Evolutionary conservation across 1,140 invertebrate genomes (phyloP).

Genomic region (Diplogasteroides magnus): DNA sequence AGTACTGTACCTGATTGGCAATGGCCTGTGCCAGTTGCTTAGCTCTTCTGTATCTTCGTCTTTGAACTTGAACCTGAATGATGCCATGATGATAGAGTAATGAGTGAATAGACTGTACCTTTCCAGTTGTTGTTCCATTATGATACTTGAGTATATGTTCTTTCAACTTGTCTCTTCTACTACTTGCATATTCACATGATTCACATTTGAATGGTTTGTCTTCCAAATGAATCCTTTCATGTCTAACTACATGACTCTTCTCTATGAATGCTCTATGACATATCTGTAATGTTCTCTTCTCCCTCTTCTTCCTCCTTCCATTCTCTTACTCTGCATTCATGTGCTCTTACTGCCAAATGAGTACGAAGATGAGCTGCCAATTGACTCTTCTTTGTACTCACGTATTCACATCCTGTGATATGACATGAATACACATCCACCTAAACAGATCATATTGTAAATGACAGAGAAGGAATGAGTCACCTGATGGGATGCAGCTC

Average conservation of each 20-base stretch:
- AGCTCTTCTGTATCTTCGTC: conserved; percentile 26
- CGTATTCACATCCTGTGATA: conserved; percentile 63
- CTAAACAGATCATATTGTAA: not conserved
- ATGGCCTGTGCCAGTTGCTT: conserved; percentile 23
- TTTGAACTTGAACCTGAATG: not conserved
- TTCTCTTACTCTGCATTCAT: conserved; percentile 59
- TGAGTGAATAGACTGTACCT: too few species aligned
- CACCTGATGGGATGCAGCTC: conserved; percentile 63
- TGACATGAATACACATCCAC: conserved; percentile 6
- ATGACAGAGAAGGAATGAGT: conserved; percentile 62
- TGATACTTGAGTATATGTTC: conserved; percentile 66
- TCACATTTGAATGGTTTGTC: conserved; percentile 57
- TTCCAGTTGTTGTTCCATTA: conserved; percentile 23
- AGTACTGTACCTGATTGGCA: conserved; percentile 2
- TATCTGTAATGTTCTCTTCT: conserved; percentile 35
- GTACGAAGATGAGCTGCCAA: conserved; percentile 65
- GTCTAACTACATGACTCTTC: conserved; percentile 66
- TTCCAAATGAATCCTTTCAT: conserved; percentile 65
- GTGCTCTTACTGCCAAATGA: conserved; percentile 65
- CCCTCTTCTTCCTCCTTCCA: not conserved
- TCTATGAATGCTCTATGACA: conserved; percentile 68
- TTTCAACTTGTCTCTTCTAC: conserved; percentile 67
- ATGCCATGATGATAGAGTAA: not conserved
- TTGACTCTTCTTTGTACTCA: conserved; percentile 67
- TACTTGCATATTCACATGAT: conserved; percentile 66